Base-by-base conservation (phyloP, 1,140 invertebrate species). In the Drosophila paulistorum region DNA sequence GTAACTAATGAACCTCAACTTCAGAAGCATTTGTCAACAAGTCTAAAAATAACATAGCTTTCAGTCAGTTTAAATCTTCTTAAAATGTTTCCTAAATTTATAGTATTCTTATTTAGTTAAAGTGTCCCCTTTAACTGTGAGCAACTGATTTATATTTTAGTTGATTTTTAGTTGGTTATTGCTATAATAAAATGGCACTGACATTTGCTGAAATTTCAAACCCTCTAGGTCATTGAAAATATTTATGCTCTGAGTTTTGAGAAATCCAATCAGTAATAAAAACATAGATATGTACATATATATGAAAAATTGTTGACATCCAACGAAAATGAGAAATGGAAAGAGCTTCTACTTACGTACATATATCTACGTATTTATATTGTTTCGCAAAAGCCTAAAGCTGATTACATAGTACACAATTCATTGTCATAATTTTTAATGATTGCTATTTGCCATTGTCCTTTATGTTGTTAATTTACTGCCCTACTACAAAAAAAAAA, bases 391-490 rank as follows among this genome's bases (percentile, higher is more conserved):
- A 17, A 65, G 51, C 45, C n/a, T 48, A 48, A 48, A 48, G 45
- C 45, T 59, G 69, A 69, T 75, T 75, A 76, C 35, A 37, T 37
- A 37, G 9, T 76, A 54, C 30, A 60, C 30, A 60, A 30, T 7
- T 1, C 7, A 30, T 17, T 71, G 59, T 39, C 57, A 54, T n/a
- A 14, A 45, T 58, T 68, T 68, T 55, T 63, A 55, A 68, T 65
- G 62, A 63, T 51, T 59, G 51, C 59, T 35, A 14, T 45, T 83
- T 75, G 65, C 60, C 57, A 23, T 57, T 30, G 23, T 37, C 59
- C 61, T 57, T 65, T 33, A 33, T 66, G 68, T 5, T 77, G 75
- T 78, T 78, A 78, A 78, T 78, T 78, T 78, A 78, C 68, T 78
- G 75, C 48, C 39, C 48, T 30, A 30, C 30, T 30, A 30, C 55